These are phyloP conservation scores for Etia nguti DNA, from an alignment of 2,113 vertebrate genomes.

Conservation along the genomic window DNA sequence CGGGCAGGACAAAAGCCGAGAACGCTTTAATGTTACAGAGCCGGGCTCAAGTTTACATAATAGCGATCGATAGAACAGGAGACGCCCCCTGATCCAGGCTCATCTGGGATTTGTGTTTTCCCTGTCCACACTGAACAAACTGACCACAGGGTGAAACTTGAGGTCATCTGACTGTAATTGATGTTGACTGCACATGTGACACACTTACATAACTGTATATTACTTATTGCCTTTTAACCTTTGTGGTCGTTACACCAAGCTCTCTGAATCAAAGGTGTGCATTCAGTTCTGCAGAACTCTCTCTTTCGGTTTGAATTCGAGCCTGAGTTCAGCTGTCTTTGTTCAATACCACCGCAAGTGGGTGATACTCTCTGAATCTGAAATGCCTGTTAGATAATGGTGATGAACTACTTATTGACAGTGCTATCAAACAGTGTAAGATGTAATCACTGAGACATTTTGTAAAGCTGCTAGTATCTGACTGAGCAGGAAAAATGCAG, in stretches of 20 bases:
- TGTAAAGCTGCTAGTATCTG: not conserved
- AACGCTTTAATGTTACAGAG: not conserved
- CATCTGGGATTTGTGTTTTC: slow-evolving; percentile 23
- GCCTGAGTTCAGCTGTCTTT: not conserved
- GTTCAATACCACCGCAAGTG: not conserved
- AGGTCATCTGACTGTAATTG: slow-evolving; percentile 38
- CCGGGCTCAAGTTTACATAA: slow-evolving; percentile 26
- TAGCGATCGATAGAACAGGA: slow-evolving; percentile 34
- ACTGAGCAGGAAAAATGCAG: not conserved
- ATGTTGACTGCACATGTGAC: slow-evolving; percentile 44
- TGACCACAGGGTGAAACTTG: slow-evolving; percentile 30
- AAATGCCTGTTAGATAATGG: slow-evolving; percentile 10
- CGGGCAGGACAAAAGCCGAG: not conserved
- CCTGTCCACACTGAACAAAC: not conserved
- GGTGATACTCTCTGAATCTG: not conserved
- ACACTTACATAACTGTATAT: slow-evolving; percentile 40
- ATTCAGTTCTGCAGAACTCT: not conserved
- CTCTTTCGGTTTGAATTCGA: not conserved
- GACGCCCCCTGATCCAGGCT: slow-evolving; percentile 25
- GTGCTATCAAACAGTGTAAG: slow-evolving; percentile 5
- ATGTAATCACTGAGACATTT: slow-evolving; percentile 19
- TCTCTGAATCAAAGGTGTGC: not conserved
- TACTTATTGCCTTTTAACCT: slow-evolving; percentile 24
- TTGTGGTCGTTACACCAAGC: not conserved
- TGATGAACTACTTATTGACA: slow-evolving; percentile 3